Base-by-base conservation (phyloP, 2,797 vertebrate genomes). In the Todus mexicanus region DNA sequence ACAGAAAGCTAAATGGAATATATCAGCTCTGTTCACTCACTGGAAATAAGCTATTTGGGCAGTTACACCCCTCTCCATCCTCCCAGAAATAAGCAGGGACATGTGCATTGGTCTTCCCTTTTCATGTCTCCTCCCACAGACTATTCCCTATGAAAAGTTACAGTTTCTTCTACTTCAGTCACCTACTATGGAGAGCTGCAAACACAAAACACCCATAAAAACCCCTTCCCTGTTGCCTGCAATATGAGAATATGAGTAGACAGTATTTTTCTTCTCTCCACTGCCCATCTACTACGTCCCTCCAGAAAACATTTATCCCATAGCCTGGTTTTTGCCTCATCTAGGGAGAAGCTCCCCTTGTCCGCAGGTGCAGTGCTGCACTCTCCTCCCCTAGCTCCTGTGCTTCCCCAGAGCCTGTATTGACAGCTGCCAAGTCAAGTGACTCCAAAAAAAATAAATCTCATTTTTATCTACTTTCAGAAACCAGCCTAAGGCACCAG, bases 1-100 rank as follows among this genome's bases (percentile, higher is more conserved):
- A 86, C 70, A 86, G 87, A 89, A 89, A 94, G 90, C 77, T 89
- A 47, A 57, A 64, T 25, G 53, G 76, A 92, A 74, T 12, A 20
- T 7, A 61, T 64, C 77, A 77, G 83, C 75, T 74, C 80, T 70
- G 59, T 40, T 60, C 47, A 40, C 45, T 15, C 81, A 33, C 70
- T 74, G 80, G 86, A 84, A 69, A 50, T 38, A 54, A 47, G 35
- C 68, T 78, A 15, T 27, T 68, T 31, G 47, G 65, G 60, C 17
- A 13, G 47, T 23, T 65, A 40, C 63, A 13, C 45, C 59, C 27
- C 6, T 50, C 26, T 60, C 22, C 54, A 64, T 38, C 69, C 71
- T 74, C 84, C 51, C 69, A 7, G 42, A 56, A 68, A 69, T 57
- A 81, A 68, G 69, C 33, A 76, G 35, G 43, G 10, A 66, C 59